Conservation (phyloP, 2,113 vertebrate species). For the Polypterus bichir region DNA sequence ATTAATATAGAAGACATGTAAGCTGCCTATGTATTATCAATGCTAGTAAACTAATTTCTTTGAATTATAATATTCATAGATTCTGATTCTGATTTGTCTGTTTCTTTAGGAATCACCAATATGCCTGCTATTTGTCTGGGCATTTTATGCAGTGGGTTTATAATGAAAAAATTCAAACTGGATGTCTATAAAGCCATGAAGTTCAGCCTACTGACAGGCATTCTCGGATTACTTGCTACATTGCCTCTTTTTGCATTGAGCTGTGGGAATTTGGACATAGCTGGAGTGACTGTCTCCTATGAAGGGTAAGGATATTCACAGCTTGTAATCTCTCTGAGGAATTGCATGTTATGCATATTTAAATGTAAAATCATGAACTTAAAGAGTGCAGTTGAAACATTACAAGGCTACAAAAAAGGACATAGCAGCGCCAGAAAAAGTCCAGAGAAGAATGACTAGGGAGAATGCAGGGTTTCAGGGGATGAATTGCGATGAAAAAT, state of each 20-base stretch:
- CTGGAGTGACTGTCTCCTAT: conserved; percentile 76
- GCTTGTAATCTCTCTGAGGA: too few species aligned
- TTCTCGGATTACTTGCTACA: conserved; percentile 59
- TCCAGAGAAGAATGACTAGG: too few species aligned
- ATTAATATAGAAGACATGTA: too few species aligned
- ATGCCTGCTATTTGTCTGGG: conserved; percentile 73
- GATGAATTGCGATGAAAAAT: too few species aligned
- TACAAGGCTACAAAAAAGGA: too few species aligned
- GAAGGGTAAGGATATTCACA: conserved; percentile 51
- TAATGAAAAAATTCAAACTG: conserved; percentile 85
- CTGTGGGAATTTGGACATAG: conserved; percentile 69
- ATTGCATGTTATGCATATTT: too few species aligned
- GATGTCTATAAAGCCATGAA: conserved; percentile 63
- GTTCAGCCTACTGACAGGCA: conserved; percentile 51
- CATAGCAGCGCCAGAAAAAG: too few species aligned
- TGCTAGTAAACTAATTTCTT: not conserved
- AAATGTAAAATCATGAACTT: too few species aligned
- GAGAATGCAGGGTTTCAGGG: too few species aligned
- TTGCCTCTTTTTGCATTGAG: conserved; percentile 54
- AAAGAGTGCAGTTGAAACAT: too few species aligned
- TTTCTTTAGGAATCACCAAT: conserved; percentile 65
- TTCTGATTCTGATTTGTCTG: conserved; percentile 6
- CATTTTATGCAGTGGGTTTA: conserved; percentile 73
- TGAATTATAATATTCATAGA: too few species aligned
- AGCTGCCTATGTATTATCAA: too few species aligned